A percentile compares a stretch with the other conserved stretches of the same genome.
phyloP scores from a whole-genome alignment of 2,113 vertebrate species.

The Tachycineta bicolor region DNA sequence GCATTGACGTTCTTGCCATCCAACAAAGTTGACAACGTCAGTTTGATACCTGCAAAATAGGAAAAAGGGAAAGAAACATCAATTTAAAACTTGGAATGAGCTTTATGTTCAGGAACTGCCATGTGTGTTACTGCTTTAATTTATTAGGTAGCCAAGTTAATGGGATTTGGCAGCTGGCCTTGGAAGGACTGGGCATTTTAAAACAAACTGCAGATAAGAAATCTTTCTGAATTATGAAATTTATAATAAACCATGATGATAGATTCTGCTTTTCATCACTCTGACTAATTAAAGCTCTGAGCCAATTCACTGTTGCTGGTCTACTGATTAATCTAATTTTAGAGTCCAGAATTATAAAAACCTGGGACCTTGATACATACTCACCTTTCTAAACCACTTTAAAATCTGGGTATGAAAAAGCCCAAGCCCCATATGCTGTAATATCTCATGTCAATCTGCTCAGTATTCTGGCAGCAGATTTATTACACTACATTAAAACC shows the following conservation, averaged over 20 bases:
- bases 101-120: neutral
- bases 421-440: neutral
- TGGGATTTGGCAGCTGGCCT: neutral
- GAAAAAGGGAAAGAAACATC: neutral
- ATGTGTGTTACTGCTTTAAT: neutral
- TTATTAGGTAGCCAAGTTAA: neutral
- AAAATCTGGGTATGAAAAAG: neutral
- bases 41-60: conserved; percentile 84
- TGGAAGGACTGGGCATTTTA: neutral
- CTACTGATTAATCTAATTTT: conserved; percentile 15
- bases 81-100: neutral
- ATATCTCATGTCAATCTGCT: conserved; percentile 10
- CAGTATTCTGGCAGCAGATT: conserved; percentile 9
- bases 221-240: conserved; percentile 5
- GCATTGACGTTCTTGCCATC: conserved; percentile 97
- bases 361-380: neutral
- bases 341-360: neutral
- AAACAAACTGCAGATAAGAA: neutral
- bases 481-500: conserved; percentile 7
- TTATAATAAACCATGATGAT: neutral
- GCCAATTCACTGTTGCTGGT: neutral
- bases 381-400: neutral
- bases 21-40: conserved; percentile 93
- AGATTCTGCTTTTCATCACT: conserved; percentile 16
- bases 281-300: neutral